Evolutionary conservation across 2,888 invertebrate species (phyloP), one percentile per base, ranked within the genome.

Genomic region (Ecliptopera silaceata): DNA sequence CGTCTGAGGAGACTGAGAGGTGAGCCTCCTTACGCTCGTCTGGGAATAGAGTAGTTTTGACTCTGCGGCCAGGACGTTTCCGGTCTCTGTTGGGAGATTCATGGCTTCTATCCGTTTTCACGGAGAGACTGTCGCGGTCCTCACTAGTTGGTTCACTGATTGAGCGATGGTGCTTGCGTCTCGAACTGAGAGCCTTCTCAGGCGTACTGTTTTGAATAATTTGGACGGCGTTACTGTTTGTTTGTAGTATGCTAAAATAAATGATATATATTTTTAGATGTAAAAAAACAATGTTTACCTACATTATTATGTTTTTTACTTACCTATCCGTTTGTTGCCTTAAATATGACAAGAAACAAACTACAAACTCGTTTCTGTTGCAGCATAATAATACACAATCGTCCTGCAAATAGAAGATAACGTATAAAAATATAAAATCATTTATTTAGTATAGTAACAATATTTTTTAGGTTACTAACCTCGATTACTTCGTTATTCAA

Each of bases 301-400:
- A 31, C 1, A n/a, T n/a, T 0, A 6, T 31, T n/a, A 6, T 26
- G 6, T 26, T 0, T 26, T 2, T 26, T 1, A 36, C 82, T 77
- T 80, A 92, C 83, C 83, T 81, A 58, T 93, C 92, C 32, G 93
- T 93, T 71, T 92, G 92, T 64, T 80, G 89, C 44, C 93, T 84
- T 61, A 94, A 70, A 71, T 88, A 92, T 18, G 92, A 89, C 59
- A 93, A 74, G 73, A 92, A 93, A 73, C 89, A 92, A n/a, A 92
- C 81, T 29, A 92, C 92, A 75, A 94, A 94, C 63, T 93, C 93
- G 50, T 75, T 84, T 62, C 76, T 82, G 61, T 79, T 84, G 63
- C 86, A 88, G 68, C 86, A 83, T 46, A 79, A 72, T 57, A 86
- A 71, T 58, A 82, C 74, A 70, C 82, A 84, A 59, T 88, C 86